Evolutionary conservation across 2,888 invertebrate genomes (phyloP).

Genomic region (Ormyrus thymus): DNA sequence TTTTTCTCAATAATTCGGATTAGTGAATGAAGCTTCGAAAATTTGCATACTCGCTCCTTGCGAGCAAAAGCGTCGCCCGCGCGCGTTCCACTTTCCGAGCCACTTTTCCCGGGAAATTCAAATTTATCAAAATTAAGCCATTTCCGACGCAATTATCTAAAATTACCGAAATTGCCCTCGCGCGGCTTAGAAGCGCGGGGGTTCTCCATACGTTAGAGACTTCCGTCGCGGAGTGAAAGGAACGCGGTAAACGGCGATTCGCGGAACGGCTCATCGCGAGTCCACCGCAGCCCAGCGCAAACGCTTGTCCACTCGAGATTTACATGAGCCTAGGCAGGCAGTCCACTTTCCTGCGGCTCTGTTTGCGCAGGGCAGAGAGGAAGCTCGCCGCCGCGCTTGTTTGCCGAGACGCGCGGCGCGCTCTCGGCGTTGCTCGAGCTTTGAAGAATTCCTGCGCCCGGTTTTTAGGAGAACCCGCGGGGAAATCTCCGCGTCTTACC

Average conservation of each 20-base stretch:
- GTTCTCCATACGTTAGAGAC: no score
- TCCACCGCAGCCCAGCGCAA: no score
- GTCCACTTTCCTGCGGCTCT: no score
- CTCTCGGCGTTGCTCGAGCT: not conserved
- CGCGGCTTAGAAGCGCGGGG: not conserved
- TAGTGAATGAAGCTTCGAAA: not conserved
- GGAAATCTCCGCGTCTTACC: not conserved
- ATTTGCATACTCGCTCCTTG: not conserved
- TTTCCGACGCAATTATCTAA: constrained; percentile 11
- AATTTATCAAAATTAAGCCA: constrained; percentile 26
- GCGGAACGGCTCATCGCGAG: not conserved
- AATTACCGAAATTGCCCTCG: constrained; percentile 24
- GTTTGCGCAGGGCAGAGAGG: not conserved
- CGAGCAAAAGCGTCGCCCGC: no score
- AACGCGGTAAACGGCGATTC: constrained; percentile 24
- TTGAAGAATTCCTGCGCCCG: not conserved
- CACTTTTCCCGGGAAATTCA: not conserved
- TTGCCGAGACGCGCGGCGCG: not conserved
- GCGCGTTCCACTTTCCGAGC: not conserved
- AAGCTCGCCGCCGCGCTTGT: not conserved
- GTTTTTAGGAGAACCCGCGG: not conserved
- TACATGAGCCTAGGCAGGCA: no score
- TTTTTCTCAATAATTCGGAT: no score
- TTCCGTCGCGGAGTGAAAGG: constrained; percentile 37
- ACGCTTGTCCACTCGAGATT: no score